phyloP scores from a whole-genome alignment of 2,113 vertebrate genomes.

The Cheirogaleus medius region DNA sequence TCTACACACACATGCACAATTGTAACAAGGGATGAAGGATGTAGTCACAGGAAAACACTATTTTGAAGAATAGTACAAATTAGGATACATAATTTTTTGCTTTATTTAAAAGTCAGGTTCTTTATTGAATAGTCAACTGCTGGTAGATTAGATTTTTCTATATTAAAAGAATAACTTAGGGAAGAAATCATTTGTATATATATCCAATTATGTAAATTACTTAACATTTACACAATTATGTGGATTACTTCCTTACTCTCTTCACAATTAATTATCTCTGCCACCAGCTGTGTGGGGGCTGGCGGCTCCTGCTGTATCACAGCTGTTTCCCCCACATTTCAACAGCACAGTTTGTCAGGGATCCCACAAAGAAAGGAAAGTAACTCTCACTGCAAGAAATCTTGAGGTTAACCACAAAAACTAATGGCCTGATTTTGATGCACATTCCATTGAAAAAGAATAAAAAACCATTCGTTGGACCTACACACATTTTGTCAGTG shows the following conservation, averaged over 20 bases:
- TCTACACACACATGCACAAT: not conserved
- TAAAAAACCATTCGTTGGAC: not conserved
- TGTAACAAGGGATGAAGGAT: not conserved
- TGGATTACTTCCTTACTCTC: constrained; percentile 49
- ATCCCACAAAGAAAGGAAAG: constrained; percentile 37
- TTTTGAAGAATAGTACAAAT: not conserved
- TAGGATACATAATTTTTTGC: not conserved
- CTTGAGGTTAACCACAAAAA: constrained; percentile 6
- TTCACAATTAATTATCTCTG: constrained; percentile 57
- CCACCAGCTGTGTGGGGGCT: constrained; percentile 31
- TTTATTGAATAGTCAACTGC: not conserved
- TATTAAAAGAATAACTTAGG: constrained; percentile 29
- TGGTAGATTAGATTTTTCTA: constrained; percentile 33
- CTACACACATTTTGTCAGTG: not conserved
- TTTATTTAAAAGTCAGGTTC: not conserved
- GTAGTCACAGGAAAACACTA: not conserved
- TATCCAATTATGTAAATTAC: constrained; percentile 58
- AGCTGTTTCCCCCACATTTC: not conserved
- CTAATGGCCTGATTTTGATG: not conserved
- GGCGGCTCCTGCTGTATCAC: not conserved
- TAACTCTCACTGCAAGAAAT: not conserved
- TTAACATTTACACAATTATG: constrained; percentile 57
- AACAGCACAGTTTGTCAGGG: not conserved
- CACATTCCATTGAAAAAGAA: not conserved
- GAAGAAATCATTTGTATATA: constrained; percentile 49